phyloP scores from a whole-genome alignment of 2,113 vertebrate genomes.

The Setophaga petechia region DNA sequence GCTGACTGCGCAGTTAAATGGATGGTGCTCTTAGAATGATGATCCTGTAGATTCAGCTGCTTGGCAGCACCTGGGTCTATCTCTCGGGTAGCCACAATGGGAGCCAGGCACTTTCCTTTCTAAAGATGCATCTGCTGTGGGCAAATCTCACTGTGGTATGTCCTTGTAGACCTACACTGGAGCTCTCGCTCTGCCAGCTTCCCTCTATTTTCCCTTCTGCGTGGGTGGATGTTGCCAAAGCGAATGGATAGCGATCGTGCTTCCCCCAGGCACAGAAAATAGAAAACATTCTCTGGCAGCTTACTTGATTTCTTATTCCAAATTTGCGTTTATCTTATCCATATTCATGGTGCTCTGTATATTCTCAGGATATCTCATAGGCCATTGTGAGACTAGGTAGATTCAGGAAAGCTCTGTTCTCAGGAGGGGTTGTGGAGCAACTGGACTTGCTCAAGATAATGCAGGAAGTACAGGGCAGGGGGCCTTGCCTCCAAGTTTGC shows the following conservation, averaged over 20 bases:
- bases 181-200: background rate
- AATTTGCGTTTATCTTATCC: background rate
- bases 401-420: background rate
- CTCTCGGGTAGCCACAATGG: background rate
- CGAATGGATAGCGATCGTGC: accelerated
- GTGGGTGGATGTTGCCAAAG: constrained; percentile 41
- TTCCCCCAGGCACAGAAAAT: constrained; percentile 18
- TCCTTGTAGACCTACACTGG: constrained; percentile 5
- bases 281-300: background rate
- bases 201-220: constrained; percentile 37
- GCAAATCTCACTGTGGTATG: background rate
- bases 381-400: background rate
- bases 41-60: background rate
- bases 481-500: background rate
- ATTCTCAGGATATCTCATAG: background rate
- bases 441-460: background rate
- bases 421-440: background rate
- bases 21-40: background rate
- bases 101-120: background rate
- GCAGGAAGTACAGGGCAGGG: background rate
- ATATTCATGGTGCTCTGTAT: background rate
- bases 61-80: background rate
- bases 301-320: constrained; percentile 4
- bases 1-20: background rate
- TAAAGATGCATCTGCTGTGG: background rate